These are phyloP conservation scores for Ips nitidus DNA, from an alignment of 1,140 invertebrate species.

Conservation along the genomic window DNA sequence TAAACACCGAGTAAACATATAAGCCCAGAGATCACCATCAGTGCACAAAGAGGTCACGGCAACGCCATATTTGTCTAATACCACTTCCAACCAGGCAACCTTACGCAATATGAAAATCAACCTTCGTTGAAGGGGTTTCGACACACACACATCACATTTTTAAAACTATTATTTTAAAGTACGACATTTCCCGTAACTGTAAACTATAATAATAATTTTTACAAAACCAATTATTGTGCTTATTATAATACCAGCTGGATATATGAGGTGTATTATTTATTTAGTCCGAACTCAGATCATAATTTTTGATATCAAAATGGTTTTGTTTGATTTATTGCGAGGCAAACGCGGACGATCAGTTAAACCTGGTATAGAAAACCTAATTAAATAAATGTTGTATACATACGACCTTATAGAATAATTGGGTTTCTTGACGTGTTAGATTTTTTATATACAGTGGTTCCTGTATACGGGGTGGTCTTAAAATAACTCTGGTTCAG, in stretches of 20 bases:
- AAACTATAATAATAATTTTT: constrained; percentile 8
- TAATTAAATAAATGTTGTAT: constrained; percentile 18
- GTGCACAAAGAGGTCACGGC: constrained; percentile 34
- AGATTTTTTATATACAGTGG: not conserved
- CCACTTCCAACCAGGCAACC: constrained; percentile 22
- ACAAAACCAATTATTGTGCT: constrained; percentile 21
- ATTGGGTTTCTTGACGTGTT: not conserved
- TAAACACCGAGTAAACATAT: constrained; percentile 19
- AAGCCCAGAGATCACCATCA: constrained; percentile 30
- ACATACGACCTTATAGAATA: constrained; percentile 6
- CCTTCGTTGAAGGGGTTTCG: constrained; percentile 24
- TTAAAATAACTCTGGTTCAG: no score
- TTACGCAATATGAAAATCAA: constrained; percentile 18
- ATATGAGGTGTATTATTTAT: constrained; percentile 13
- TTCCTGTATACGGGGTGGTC: no score
- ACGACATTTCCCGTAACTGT: constrained; percentile 1
- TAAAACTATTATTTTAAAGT: not conserved
- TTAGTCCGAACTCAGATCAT: constrained; percentile 10
- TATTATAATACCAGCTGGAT: constrained; percentile 23
- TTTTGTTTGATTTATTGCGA: constrained; percentile 26
- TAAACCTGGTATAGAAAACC: constrained; percentile 26
- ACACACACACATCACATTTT: constrained; percentile 11
- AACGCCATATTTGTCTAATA: constrained; percentile 34
- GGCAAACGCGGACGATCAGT: constrained; percentile 18
- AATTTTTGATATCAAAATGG: constrained; percentile 28